Evolutionary conservation across 2,113 vertebrate species (phyloP).

Genomic region (Myocastor coypus): DNA sequence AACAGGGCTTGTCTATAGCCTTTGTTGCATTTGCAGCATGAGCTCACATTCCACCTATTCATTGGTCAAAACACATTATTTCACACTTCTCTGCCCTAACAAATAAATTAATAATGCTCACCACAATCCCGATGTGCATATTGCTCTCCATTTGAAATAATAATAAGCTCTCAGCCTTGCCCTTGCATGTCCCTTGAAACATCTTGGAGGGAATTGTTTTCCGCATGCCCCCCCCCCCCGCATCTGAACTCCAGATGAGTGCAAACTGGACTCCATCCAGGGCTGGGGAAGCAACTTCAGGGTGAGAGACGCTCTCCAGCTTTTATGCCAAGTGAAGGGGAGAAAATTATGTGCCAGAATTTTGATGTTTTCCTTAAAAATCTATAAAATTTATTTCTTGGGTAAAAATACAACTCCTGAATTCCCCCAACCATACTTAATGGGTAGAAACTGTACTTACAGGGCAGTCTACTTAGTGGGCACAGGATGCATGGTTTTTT

Average conservation of each 20-base stretch:
- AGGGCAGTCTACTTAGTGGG: not conserved
- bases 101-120: slow-evolving; percentile 74
- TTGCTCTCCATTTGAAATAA: slow-evolving; percentile 48
- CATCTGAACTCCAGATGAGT: slow-evolving; percentile 66
- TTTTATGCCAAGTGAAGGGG: slow-evolving; percentile 15
- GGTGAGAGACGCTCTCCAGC: not conserved
- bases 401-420: not conserved
- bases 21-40: slow-evolving; percentile 54
- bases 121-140: slow-evolving; percentile 53
- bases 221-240: not conserved
- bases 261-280: slow-evolving; percentile 42
- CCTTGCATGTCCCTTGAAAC: slow-evolving; percentile 43
- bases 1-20: slow-evolving; percentile 61
- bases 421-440: not conserved
- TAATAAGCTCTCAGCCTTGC: slow-evolving; percentile 38
- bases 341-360: not conserved
- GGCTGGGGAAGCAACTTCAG: not conserved
- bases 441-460: too few species aligned
- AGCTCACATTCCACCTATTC: slow-evolving; percentile 65
- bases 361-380: slow-evolving; percentile 38
- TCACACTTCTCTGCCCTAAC: slow-evolving; percentile 76
- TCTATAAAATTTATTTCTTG: not conserved
- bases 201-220: slow-evolving; percentile 38
- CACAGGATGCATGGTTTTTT: not conserved
- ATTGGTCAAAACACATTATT: slow-evolving; percentile 75